Evolutionary conservation across 2,888 invertebrate genomes (phyloP).

Genomic region (Oscheius myriophilus): DNA sequence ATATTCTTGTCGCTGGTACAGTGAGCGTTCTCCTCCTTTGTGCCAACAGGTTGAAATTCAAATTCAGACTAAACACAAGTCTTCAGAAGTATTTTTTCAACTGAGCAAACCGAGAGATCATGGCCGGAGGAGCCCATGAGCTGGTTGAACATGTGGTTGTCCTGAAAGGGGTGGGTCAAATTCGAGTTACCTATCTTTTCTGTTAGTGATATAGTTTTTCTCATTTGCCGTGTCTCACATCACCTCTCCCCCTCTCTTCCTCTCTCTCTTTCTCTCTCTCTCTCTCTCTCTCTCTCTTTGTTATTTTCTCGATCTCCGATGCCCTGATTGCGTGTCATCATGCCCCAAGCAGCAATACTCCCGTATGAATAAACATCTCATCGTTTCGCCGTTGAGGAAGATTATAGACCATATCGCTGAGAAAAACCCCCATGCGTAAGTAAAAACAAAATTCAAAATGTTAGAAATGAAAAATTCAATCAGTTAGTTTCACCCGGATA

Average conservation of each 20-base stretch:
- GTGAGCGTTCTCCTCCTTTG: conserved; percentile 55
- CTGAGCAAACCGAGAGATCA: not conserved
- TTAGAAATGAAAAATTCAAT: not conserved
- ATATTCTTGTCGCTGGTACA: conserved; percentile 64
- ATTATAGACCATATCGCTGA: not conserved
- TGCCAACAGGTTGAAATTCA: not conserved
- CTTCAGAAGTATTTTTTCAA: not conserved
- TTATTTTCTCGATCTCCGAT: too few species aligned
- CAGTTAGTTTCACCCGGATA: conserved; percentile 17
- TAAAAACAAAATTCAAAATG: not conserved
- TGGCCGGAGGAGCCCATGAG: not conserved
- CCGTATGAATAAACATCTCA: not conserved
- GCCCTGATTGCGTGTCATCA: too few species aligned
- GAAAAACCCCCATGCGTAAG: not conserved
- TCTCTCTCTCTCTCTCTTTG: too few species aligned
- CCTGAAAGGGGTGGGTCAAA: conserved; percentile 8
- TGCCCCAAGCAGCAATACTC: too few species aligned
- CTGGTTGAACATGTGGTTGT: conserved; percentile 31
- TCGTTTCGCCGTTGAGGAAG: not conserved
- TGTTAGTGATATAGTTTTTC: too few species aligned
- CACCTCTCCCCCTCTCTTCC: too few species aligned
- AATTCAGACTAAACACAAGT: not conserved
- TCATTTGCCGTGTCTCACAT: too few species aligned
- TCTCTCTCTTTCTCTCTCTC: too few species aligned
- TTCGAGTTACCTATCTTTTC: not conserved